Conservation (phyloP, 2,888 invertebrate genomes). For the Hemaris fuciformis region DNA sequence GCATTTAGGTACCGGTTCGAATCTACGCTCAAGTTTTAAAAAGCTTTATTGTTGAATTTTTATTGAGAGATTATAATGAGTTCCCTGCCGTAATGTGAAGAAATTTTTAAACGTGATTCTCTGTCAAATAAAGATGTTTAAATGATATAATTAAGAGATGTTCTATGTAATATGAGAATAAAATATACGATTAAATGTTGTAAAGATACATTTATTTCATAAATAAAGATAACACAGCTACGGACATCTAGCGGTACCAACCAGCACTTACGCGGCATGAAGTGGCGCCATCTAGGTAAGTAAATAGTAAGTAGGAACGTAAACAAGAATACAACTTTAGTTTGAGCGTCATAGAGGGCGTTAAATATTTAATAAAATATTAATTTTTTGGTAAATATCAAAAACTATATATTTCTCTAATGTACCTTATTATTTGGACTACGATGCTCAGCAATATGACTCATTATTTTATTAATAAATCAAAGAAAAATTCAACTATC, state of each 20-base stretch:
- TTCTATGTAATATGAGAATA: constrained; percentile 63
- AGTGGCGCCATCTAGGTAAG: not conserved
- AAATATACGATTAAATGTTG: constrained; percentile 34
- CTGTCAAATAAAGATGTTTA: constrained; percentile 62
- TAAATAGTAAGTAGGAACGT: not conserved
- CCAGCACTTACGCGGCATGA: not conserved
- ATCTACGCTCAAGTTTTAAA: constrained; percentile 78
- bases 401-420: not conserved
- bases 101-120: constrained; percentile 56
- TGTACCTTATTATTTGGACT: not conserved
- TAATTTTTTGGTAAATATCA: not conserved
- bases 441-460: not conserved
- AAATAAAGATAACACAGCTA: not conserved
- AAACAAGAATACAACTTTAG: not conserved
- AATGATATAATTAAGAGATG: constrained; percentile 62
- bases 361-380: not conserved
- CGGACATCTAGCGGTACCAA: not conserved
- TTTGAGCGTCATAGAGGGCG: not conserved
- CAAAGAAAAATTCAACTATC: no score
- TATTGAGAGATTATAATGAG: constrained; percentile 73
- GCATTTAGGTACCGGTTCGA: constrained; percentile 71
- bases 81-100: constrained; percentile 63
- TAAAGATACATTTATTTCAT: not conserved
- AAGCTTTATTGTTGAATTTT: constrained; percentile 78
- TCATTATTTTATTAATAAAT: no score